These are phyloP conservation scores for Plecturocebus donacophilus DNA, from an alignment of 2,113 vertebrate species.

Conservation along the genomic window DNA sequence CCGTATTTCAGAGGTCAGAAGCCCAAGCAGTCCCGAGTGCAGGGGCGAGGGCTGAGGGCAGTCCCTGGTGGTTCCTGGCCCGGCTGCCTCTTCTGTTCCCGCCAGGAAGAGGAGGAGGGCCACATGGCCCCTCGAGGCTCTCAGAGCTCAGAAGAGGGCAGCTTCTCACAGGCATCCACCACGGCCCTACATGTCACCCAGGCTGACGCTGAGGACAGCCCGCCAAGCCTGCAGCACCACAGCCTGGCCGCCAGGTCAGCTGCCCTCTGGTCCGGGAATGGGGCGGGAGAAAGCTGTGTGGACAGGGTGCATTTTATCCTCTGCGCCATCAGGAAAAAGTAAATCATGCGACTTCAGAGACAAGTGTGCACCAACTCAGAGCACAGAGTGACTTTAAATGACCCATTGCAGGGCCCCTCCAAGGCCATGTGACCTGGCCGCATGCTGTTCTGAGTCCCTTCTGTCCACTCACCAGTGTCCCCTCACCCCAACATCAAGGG, in stretches of 20 bases:
- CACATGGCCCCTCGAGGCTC: constrained; percentile 89
- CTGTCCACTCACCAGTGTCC: background rate
- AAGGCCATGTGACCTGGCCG: fast-evolving
- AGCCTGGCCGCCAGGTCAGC: constrained; percentile 92
- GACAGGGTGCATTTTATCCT: background rate
- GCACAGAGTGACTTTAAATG: background rate
- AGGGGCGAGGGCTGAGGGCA: background rate
- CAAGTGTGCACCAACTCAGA: no score
- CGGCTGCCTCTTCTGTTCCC: constrained; percentile 34
- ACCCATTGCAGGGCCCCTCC: background rate
- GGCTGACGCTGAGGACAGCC: constrained; percentile 85
- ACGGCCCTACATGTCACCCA: constrained; percentile 88
- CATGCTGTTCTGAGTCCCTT: background rate
- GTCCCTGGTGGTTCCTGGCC: background rate
- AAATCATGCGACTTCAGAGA: background rate
- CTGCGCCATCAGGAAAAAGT: background rate
- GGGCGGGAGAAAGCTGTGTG: background rate
- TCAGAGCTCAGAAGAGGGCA: constrained; percentile 94
- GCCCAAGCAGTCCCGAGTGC: background rate
- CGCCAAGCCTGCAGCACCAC: constrained; percentile 87
- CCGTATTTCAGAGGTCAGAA: background rate
- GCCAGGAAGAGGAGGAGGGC: constrained; percentile 94
- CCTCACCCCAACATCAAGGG: background rate
- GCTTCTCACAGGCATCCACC: constrained; percentile 93
- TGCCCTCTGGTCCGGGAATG: background rate